Conservation (phyloP, 2,797 vertebrate species). For the Euthynnus affinis region DNA sequence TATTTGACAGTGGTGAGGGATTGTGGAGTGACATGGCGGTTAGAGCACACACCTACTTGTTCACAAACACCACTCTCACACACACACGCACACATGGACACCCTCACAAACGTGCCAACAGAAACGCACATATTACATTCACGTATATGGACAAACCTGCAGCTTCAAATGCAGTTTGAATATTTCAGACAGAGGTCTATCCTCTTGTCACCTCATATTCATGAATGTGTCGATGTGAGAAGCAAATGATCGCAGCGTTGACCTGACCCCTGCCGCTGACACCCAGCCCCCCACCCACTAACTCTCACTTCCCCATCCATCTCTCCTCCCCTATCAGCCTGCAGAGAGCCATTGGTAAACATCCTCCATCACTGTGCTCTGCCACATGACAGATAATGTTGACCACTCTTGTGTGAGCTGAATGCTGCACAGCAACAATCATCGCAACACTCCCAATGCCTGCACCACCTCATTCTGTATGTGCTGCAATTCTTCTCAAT, state of each 20-base stretch:
- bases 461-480: neutral
- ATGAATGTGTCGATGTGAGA: neutral
- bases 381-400: constrained; percentile 3
- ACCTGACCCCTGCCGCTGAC: neutral
- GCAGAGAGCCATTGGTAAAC: constrained; percentile 6
- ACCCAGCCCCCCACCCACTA: neutral
- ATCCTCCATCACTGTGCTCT: constrained; percentile 24
- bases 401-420: neutral
- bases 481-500: neutral
- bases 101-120: neutral
- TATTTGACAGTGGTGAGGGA: constrained; percentile 68
- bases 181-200: neutral
- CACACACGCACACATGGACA: constrained; percentile 1
- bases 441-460: neutral
- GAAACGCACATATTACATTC: neutral
- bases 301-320: constrained; percentile 6
- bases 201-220: neutral
- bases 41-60: constrained; percentile 38
- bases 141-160: neutral
- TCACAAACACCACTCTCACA: constrained; percentile 18
- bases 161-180: neutral
- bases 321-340: neutral
- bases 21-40: constrained; percentile 25
- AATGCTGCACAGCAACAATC: constrained; percentile 18
- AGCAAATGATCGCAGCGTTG: constrained; percentile 3